phyloP scores from a whole-genome alignment of 2,888 invertebrate species.

The Cryptus viduatorius region DNA sequence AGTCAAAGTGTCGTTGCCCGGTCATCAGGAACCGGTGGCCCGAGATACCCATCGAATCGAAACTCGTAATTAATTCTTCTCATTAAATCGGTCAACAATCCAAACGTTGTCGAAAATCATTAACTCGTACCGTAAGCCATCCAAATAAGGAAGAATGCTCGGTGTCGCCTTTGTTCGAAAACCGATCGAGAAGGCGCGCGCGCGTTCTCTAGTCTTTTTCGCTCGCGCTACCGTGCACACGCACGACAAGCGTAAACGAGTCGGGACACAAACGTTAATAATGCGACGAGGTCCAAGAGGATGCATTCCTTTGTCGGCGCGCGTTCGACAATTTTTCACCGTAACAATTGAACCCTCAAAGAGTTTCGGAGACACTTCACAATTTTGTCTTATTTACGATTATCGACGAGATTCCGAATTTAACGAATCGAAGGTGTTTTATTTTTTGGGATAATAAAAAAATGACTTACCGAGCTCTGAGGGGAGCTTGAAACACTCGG shows the following conservation, averaged over 20 bases:
- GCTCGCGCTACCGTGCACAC: constrained; percentile 1
- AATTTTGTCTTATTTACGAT: constrained; percentile 22
- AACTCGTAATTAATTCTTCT: constrained; percentile 14
- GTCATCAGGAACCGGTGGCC: constrained; percentile 13
- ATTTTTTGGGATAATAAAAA: constrained; percentile 15
- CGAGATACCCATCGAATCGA: not conserved
- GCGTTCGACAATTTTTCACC: constrained; percentile 19
- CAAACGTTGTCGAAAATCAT: constrained; percentile 10
- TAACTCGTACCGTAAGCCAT: constrained; percentile 13
- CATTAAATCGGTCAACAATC: not conserved
- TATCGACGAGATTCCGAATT: not conserved
- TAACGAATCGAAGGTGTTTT: not conserved
- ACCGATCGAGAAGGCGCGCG: constrained; percentile 35
- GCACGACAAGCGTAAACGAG: constrained; percentile 43
- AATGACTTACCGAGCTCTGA: constrained; percentile 86
- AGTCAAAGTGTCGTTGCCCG: not conserved
- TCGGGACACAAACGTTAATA: constrained; percentile 5
- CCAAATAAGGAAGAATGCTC: constrained; percentile 32
- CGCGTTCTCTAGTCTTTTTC: not conserved
- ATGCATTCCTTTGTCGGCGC: constrained; percentile 52
- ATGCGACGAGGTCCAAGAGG: not conserved
- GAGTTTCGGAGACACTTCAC: not conserved
- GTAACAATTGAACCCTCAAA: not conserved
- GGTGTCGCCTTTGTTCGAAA: constrained; percentile 37
- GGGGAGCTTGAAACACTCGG: constrained; percentile 90